These are phyloP conservation scores for Sparus aurata DNA, from an alignment of 2,797 vertebrate genomes.

Conservation along the genomic window DNA sequence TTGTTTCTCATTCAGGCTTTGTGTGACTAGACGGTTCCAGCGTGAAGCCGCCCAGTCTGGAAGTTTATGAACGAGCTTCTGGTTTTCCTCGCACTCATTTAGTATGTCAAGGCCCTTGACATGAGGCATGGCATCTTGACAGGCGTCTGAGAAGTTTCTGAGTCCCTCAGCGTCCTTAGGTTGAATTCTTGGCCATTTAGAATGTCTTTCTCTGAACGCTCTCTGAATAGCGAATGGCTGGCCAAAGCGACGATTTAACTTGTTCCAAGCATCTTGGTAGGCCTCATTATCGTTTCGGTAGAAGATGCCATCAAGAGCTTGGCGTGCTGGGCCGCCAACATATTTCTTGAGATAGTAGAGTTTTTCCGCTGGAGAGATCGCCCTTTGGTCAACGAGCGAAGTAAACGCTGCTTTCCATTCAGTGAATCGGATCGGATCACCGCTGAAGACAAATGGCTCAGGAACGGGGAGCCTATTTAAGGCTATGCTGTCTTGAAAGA, in stretches of 20 bases:
- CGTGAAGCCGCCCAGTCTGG: neutral
- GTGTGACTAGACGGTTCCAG: neutral
- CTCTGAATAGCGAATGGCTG: neutral
- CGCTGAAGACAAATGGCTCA: neutral
- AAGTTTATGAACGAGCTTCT: neutral
- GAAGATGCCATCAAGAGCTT: neutral
- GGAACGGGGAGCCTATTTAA: neutral
- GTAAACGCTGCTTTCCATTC: neutral
- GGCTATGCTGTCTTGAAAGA: neutral
- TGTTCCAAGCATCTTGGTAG: constrained; percentile 5
- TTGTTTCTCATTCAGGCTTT: neutral
- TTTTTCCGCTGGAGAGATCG: neutral
- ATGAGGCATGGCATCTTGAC: neutral
- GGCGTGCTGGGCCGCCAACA: neutral
- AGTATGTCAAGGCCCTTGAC: neutral
- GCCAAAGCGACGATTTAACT: neutral
- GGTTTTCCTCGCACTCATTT: neutral
- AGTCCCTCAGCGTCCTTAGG: neutral
- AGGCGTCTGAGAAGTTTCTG: neutral
- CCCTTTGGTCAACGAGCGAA: neutral
- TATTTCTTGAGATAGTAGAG: neutral
- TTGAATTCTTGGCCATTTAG: neutral
- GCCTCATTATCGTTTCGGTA: neutral
- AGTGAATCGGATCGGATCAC: neutral
- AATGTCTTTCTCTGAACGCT: neutral